These are phyloP conservation scores for Florisuga fusca DNA, from an alignment of 2,797 vertebrate genomes.

Conservation along the genomic window DNA sequence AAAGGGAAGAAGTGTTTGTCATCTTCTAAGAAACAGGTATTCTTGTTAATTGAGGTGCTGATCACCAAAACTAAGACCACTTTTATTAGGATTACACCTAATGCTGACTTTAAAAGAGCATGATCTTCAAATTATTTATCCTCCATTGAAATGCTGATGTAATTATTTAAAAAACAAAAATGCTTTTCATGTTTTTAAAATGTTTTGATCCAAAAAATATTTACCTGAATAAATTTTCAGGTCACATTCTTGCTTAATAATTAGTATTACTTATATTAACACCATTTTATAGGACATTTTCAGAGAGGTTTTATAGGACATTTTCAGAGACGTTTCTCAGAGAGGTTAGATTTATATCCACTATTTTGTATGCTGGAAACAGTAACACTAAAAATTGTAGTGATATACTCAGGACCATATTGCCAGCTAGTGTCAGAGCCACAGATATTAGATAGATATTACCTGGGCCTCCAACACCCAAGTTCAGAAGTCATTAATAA, in stretches of 20 bases:
- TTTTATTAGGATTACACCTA: not conserved
- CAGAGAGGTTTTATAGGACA: too few species aligned
- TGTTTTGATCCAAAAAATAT: not conserved
- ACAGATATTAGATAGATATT: not conserved
- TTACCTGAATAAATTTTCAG: not conserved
- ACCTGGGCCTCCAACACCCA: not conserved
- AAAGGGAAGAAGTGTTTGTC: not conserved
- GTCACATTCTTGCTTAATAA: not conserved
- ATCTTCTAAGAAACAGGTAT: not conserved
- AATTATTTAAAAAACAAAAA: not conserved
- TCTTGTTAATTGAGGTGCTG: not conserved
- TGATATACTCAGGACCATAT: not conserved
- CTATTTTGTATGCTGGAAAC: not conserved
- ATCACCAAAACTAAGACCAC: not conserved
- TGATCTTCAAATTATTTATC: not conserved
- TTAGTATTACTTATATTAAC: not conserved
- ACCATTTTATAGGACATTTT: not conserved
- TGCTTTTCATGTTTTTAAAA: not conserved
- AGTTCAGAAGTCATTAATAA: not conserved
- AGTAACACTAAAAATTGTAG: not conserved
- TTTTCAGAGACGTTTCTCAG: not conserved
- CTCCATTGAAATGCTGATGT: not conserved
- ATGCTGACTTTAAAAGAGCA: not conserved
- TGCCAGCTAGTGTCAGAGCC: not conserved
- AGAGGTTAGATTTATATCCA: not conserved